These are phyloP conservation scores for Lycopodina hypogea DNA, from an alignment of 37 sponge, comb jelly and placozoan species.

Conservation along the genomic window DNA sequence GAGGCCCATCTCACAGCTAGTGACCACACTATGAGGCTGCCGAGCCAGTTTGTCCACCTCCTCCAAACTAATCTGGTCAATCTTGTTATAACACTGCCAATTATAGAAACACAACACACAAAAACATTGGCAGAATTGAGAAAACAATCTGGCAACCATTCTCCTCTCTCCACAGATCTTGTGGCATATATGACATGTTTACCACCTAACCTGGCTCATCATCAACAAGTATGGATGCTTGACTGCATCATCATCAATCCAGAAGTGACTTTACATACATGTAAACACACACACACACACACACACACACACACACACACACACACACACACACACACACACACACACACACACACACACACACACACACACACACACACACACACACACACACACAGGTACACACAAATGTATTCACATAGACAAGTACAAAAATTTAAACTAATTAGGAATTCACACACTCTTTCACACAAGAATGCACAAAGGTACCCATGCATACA, in stretches of 20 bases:
- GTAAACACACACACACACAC: too few relatives aligned
- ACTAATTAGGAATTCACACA: too few relatives aligned
- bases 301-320: too few relatives aligned
- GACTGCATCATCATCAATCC: not conserved
- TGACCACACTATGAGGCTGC: conserved; percentile 83
- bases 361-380: too few relatives aligned
- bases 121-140: too few relatives aligned
- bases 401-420: not conserved
- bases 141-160: too few relatives aligned
- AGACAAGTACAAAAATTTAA: too few relatives aligned
- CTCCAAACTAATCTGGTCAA: conserved; percentile 93
- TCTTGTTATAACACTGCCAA: conserved; percentile 90
- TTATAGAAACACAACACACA: too few relatives aligned
- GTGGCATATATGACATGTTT: not conserved
- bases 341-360: too few relatives aligned
- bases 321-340: too few relatives aligned
- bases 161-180: too few relatives aligned
- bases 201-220: not conserved
- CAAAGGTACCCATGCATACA: not conserved
- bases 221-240: not conserved
- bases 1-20: conserved; percentile 90
- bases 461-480: not conserved
- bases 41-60: conserved; percentile 95
- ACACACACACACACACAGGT: not conserved
- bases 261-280: not conserved